Base-by-base conservation (phyloP, 92 coral and sea anemone species). In the Zoanthus sansibaricus region DNA sequence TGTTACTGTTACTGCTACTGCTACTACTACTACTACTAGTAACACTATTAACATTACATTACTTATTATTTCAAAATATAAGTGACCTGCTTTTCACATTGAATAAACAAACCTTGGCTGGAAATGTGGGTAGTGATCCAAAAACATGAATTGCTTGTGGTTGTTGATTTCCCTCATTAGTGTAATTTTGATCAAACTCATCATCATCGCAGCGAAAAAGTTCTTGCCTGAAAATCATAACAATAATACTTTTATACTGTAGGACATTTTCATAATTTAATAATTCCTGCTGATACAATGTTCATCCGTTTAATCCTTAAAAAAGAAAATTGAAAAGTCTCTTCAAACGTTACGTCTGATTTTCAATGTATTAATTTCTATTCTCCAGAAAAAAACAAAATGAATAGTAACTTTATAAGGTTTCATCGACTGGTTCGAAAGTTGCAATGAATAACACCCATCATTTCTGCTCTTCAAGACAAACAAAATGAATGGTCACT, bases 121-220 rank as follows among this genome's bases (percentile, higher is more conserved):
- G 64, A 54, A 76, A 33, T 13, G 66, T 54, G 20, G 82, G 82
- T 7, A 54, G 14, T 51, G 82, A 76, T 76, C 64, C 82, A 52
- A 76, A 20, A 1, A 58, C 25, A 21, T 76, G 82, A 11, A 30
- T 21, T 10, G 82, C 13, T 33, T n/a, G 71, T 31, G 82, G 54
- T 71, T 78, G 89, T 71, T 73, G 86, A 10, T 66, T 69, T 11
- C 45, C 73, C 21, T 66, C 55, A 20, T 56, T 77, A 14, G 7
- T 37, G 78, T 89, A 51, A 20, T 13, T 70, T 46, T 18, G 31
- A 56, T 79, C 82, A 45, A 30, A 49, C n/a, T 86, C 87, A 80
- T 37, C 78, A 7, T 94, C 94, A n/a, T 94, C 93, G 89, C 98
- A 94, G 9, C 83, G 93, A 84, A 94, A 92, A 54, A 94, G 88